phyloP scores from a whole-genome alignment of 2,113 vertebrate genomes.

The Pelvicachromis taeniatus region DNA sequence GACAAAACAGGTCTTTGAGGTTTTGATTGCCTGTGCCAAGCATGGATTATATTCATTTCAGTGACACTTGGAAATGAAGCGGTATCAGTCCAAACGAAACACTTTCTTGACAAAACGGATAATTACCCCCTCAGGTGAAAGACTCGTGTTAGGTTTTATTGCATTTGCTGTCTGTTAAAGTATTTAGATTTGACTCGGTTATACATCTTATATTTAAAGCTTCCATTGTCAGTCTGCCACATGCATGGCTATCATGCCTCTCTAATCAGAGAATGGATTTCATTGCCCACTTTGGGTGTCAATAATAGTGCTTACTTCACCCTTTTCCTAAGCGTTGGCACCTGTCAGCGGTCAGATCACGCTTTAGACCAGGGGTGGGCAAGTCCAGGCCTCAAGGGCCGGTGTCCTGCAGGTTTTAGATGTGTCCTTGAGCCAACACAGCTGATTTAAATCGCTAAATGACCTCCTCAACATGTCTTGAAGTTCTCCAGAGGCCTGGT shows the following conservation, averaged over 20 bases:
- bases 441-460: no score
- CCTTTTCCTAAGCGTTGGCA: conserved; percentile 1
- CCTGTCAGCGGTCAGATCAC: conserved; percentile 44
- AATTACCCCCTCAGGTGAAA: background rate
- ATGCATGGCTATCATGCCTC: background rate
- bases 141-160: background rate
- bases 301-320: conserved; percentile 21
- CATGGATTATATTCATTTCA: conserved; percentile 36
- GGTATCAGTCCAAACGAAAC: conserved; percentile 19
- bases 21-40: conserved; percentile 10
- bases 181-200: background rate
- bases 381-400: no score
- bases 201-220: background rate
- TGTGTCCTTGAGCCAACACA: no score
- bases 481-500: no score
- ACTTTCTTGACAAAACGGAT: background rate
- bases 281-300: background rate
- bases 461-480: no score
- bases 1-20: conserved; percentile 35
- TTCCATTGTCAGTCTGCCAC: background rate
- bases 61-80: conserved; percentile 22
- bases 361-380: conserved; percentile 26
- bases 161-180: background rate
- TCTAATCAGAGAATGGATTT: background rate
- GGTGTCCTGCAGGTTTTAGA: no score